These are phyloP conservation scores for Cataglyphis hispanica DNA, from an alignment of 1,140 invertebrate genomes.

Conservation along the genomic window DNA sequence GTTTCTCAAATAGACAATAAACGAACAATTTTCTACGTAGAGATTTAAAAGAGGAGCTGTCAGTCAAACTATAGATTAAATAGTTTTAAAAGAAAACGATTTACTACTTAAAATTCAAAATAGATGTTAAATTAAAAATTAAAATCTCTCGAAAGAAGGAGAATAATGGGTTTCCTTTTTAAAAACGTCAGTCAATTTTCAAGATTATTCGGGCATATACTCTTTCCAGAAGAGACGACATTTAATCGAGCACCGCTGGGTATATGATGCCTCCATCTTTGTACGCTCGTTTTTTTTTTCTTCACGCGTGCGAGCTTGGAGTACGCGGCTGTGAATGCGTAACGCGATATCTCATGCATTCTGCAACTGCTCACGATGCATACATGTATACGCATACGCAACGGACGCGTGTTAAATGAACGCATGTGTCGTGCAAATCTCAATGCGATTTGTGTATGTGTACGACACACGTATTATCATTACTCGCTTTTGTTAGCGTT, in stretches of 20 bases:
- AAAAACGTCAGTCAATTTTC: too few relatives aligned
- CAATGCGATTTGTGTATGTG: constrained; percentile 42
- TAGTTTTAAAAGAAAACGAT: too few relatives aligned
- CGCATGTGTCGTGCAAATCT: constrained; percentile 49
- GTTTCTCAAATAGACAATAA: too few relatives aligned
- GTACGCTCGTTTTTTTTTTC: not conserved
- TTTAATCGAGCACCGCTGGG: constrained; percentile 35
- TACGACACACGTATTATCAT: constrained; percentile 36
- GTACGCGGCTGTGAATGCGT: constrained; percentile 41
- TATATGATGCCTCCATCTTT: not conserved
- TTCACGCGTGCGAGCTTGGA: not conserved
- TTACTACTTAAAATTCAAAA: too few relatives aligned
- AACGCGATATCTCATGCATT: constrained; percentile 68
- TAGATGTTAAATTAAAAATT: too few relatives aligned
- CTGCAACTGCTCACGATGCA: constrained; percentile 35
- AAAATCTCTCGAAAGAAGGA: too few relatives aligned
- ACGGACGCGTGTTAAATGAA: not conserved
- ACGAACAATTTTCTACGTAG: too few relatives aligned
- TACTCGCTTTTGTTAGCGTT: constrained; percentile 8
- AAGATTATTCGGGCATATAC: not conserved
- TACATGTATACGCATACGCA: constrained; percentile 2
- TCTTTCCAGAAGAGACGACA: not conserved
- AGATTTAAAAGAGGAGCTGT: too few relatives aligned
- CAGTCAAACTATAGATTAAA: too few relatives aligned
- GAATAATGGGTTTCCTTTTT: too few relatives aligned